A percentile compares a stretch with the other conserved stretches of the same genome.
Conservation (phyloP, 37 sponge, comb jelly and placozoan species). For the Chondrosia reniformis region DNA sequence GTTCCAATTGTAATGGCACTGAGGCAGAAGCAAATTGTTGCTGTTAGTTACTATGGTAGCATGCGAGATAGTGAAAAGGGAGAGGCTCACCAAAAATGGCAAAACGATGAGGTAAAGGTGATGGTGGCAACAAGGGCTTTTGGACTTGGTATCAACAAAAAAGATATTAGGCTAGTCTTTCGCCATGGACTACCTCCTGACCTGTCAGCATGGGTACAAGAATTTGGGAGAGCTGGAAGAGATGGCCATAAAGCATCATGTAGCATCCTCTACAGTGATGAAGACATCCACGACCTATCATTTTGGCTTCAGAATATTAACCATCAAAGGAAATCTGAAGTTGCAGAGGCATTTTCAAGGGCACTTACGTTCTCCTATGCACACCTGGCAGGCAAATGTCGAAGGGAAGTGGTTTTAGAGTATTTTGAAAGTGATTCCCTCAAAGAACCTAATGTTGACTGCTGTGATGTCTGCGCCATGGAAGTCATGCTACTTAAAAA, state of each 20-base stretch:
- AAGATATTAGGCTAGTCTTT: conserved; percentile 6
- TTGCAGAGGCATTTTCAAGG: neutral
- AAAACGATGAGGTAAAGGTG: neutral
- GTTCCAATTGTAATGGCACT: conserved; percentile 26
- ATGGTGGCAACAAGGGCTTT: conserved; percentile 41
- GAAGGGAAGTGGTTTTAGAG: neutral
- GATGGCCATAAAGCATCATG: conserved; percentile 34
- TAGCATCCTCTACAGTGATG: conserved; percentile 21
- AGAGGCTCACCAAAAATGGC: conserved; percentile 25
- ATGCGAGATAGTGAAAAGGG: conserved; percentile 32
- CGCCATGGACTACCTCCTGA: conserved; percentile 17
- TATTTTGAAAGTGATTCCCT: neutral
- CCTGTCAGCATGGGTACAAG: conserved; percentile 27
- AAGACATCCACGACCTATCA: conserved; percentile 16
- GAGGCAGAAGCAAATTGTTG: conserved; percentile 5
- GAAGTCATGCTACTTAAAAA: neutral
- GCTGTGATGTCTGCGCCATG: conserved; percentile 26
- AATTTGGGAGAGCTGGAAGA: conserved; percentile 50
- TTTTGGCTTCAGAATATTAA: conserved; percentile 22
- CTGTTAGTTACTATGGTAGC: conserved; percentile 26
- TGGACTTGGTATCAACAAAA: conserved; percentile 32
- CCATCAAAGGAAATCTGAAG: neutral
- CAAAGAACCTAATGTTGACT: neutral
- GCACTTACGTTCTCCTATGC: neutral
- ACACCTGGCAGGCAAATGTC: neutral